A percentile compares a stretch with the other conserved stretches of the same genome.
These are phyloP conservation scores for Apocheima hispidaria DNA, from an alignment of 2,888 invertebrate species.

Conservation along the genomic window DNA sequence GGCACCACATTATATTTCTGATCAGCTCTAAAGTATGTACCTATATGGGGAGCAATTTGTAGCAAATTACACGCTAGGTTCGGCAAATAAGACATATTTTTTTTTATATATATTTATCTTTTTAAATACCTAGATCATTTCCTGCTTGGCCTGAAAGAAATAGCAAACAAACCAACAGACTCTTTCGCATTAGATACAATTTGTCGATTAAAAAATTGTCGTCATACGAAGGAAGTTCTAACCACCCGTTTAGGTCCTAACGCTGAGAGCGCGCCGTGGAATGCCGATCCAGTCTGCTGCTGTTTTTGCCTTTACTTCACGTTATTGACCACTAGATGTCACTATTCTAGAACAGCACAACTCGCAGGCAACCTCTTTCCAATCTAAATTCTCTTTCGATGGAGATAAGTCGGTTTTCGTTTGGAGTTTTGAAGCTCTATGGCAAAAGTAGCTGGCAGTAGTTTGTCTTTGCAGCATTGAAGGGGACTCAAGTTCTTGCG, in stretches of 20 bases:
- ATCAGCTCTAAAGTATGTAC: too few species aligned
- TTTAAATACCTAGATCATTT: neutral
- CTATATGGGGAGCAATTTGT: too few species aligned
- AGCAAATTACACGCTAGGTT: too few species aligned
- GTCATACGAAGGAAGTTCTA: constrained; percentile 54
- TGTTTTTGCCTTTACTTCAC: constrained; percentile 75
- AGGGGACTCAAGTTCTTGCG: constrained; percentile 44
- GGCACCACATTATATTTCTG: too few species aligned
- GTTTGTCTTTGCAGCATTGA: constrained; percentile 39
- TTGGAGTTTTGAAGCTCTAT: constrained; percentile 6
- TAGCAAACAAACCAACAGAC: neutral
- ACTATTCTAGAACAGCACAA: constrained; percentile 34
- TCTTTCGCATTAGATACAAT: neutral
- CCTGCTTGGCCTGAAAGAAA: neutral
- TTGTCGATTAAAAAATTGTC: constrained; percentile 40
- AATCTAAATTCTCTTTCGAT: neutral
- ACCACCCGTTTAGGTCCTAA: constrained; percentile 66
- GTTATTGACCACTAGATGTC: constrained; percentile 68
- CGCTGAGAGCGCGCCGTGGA: constrained; percentile 61
- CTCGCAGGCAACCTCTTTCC: constrained; percentile 23
- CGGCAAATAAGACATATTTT: too few species aligned
- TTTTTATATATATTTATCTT: too few species aligned
- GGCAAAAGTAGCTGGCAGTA: constrained; percentile 7
- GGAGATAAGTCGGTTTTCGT: constrained; percentile 13
- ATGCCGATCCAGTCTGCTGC: constrained; percentile 73